A percentile compares a stretch with the other conserved stretches of the same genome.
phyloP scores from a whole-genome alignment of 2,888 invertebrate genomes.

The Gymnosoma rotundatum region DNA sequence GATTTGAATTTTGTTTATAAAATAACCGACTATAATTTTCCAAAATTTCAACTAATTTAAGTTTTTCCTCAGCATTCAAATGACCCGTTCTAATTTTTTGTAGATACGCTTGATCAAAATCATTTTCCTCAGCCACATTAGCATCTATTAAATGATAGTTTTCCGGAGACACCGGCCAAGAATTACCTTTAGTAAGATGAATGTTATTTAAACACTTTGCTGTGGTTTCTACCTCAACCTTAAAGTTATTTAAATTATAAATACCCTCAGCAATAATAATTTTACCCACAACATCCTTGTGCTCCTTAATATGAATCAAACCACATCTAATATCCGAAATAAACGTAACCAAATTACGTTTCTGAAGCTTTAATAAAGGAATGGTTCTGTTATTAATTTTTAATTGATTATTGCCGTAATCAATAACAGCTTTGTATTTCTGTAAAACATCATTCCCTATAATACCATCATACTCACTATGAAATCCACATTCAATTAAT shows the following conservation, averaged over 20 bases:
- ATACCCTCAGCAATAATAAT: slow-evolving; percentile 9
- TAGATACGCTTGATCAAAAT: no score
- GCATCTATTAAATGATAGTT: no score
- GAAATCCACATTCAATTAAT: slow-evolving; percentile 44
- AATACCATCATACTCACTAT: slow-evolving; percentile 24
- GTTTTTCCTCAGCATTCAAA: no score
- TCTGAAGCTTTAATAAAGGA: not conserved
- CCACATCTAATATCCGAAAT: not conserved
- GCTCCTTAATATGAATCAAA: not conserved
- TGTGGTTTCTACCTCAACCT: no score
- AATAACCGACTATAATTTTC: no score
- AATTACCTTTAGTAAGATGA: no score
- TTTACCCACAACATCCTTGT: not conserved
- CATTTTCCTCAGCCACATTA: no score
- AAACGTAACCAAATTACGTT: not conserved
- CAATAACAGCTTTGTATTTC: slow-evolving; percentile 24
- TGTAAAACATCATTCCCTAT: slow-evolving; percentile 40
- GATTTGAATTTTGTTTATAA: no score
- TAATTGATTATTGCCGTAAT: slow-evolving; percentile 24
- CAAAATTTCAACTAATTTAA: no score
- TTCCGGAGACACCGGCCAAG: no score
- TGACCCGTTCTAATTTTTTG: no score
- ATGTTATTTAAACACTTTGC: no score
- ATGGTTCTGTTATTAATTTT: slow-evolving; percentile 20
- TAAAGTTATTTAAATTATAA: slow-evolving; percentile 27